phyloP scores from a whole-genome alignment of 1,140 invertebrate species.

The Antheraea pernyi region DNA sequence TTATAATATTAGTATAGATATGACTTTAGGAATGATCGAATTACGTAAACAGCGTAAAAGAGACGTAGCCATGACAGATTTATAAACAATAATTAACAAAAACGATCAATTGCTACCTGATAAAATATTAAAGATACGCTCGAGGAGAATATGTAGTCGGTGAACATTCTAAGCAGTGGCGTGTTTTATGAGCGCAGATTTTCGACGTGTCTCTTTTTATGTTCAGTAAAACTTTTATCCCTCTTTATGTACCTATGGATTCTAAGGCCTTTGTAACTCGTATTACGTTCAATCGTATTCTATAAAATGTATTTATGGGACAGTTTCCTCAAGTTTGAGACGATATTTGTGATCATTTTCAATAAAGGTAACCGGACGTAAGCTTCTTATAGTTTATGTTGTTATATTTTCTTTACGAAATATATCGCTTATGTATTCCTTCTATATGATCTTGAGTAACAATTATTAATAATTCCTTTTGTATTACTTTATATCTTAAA shows the following conservation, averaged over 20 bases:
- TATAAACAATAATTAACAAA: conserved; percentile 19
- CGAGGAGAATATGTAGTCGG: conserved; percentile 28
- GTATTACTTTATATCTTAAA: no score
- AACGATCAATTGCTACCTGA: conserved; percentile 14
- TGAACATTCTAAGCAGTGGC: conserved; percentile 28
- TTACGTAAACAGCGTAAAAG: not conserved
- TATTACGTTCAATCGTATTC: conserved; percentile 21
- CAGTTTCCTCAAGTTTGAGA: conserved; percentile 8
- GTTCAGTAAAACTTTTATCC: conserved; percentile 51
- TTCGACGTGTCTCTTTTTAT: conserved; percentile 50
- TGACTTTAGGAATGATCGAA: no score
- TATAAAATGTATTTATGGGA: conserved; percentile 23
- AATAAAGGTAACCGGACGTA: conserved; percentile 19
- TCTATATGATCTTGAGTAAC: not conserved
- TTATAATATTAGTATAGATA: no score
- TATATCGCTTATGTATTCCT: not conserved
- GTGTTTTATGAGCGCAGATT: conserved; percentile 48
- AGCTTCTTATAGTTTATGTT: conserved; percentile 16
- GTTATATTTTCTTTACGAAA: not conserved
- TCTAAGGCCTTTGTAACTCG: conserved; percentile 25
- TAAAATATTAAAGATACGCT: conserved; percentile 15
- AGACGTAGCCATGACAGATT: conserved; percentile 14
- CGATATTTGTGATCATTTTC: conserved; percentile 20
- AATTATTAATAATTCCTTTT: not conserved
- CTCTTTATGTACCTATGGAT: conserved; percentile 36